These are phyloP conservation scores for Cabera pusaria DNA, from an alignment of 2,888 invertebrate genomes.

Conservation along the genomic window DNA sequence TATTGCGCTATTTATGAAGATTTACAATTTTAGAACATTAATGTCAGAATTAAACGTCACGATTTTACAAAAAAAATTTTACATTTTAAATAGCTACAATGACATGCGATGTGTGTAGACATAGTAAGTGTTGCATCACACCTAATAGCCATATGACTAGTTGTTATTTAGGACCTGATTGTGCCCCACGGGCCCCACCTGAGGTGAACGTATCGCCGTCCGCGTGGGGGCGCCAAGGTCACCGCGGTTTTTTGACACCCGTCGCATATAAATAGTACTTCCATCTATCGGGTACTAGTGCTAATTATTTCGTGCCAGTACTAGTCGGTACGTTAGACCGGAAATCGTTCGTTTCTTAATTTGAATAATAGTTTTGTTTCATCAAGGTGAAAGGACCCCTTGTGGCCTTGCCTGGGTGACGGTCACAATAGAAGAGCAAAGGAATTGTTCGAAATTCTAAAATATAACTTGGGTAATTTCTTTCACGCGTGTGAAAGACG, in stretches of 20 bases:
- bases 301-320: slow-evolving; percentile 67
- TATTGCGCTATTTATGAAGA: slow-evolving; percentile 5
- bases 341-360: slow-evolving; percentile 73
- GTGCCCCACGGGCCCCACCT: slow-evolving; percentile 71
- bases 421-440: slow-evolving; percentile 24
- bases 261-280: slow-evolving; percentile 71
- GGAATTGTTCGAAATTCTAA: slow-evolving; percentile 20
- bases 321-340: slow-evolving; percentile 53
- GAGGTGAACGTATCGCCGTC: slow-evolving; percentile 77
- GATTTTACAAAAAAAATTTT: too few relatives aligned
- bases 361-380: slow-evolving; percentile 62
- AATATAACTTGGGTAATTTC: slow-evolving; percentile 11
- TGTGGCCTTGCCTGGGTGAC: slow-evolving; percentile 39
- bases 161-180: slow-evolving; percentile 39
- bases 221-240: slow-evolving; percentile 81
- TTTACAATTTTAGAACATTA: slow-evolving; percentile 2
- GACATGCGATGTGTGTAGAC: too few relatives aligned
- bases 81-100: too few relatives aligned
- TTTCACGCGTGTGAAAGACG: slow-evolving; percentile 17
- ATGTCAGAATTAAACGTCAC: slow-evolving; percentile 5
- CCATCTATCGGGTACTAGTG: slow-evolving; percentile 44
- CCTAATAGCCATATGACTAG: slow-evolving; percentile 30
- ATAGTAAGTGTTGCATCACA: slow-evolving; percentile 27
- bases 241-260: slow-evolving; percentile 78
- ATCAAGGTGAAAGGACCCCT: slow-evolving; percentile 57